Evolutionary conservation across 2,797 vertebrate genomes (phyloP).

Genomic region (Enteromius viviparus): DNA sequence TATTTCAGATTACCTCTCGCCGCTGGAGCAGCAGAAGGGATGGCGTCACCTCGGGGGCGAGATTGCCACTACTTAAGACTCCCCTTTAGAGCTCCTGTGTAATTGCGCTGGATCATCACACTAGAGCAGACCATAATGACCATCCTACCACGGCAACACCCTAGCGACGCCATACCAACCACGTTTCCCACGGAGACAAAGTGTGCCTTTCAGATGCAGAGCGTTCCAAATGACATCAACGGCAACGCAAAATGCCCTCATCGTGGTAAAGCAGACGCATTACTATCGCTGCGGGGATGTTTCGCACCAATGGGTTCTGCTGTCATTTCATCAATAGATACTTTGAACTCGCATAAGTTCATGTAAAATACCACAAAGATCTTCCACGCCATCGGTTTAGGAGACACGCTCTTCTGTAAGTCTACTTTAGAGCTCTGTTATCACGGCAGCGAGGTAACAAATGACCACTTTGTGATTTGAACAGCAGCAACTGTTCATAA

Average conservation of each 20-base stretch:
- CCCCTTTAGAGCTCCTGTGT: neutral
- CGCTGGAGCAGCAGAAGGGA: constrained; percentile 87
- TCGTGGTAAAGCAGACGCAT: constrained; percentile 25
- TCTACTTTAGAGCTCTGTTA: constrained; percentile 8
- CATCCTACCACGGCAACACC: constrained; percentile 68
- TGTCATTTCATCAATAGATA: constrained; percentile 37
- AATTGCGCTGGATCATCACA: constrained; percentile 33
- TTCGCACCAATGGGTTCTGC: constrained; percentile 26
- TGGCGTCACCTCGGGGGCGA: constrained; percentile 87
- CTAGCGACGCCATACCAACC: constrained; percentile 63
- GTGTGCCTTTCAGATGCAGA: constrained; percentile 38
- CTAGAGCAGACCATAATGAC: constrained; percentile 31
- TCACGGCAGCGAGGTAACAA: constrained; percentile 20
- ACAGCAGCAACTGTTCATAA: constrained; percentile 15
- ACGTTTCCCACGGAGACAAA: constrained; percentile 35
- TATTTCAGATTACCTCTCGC: constrained; percentile 88
- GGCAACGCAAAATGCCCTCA: constrained; percentile 38
- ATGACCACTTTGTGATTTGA: constrained; percentile 22
- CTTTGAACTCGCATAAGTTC: constrained; percentile 51
- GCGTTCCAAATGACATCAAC: constrained; percentile 19
- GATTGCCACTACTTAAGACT: constrained; percentile 80
- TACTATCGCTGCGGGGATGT: constrained; percentile 14
- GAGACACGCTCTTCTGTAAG: constrained; percentile 42
- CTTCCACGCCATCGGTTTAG: constrained; percentile 51
- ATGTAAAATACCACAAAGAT: constrained; percentile 30